These are phyloP conservation scores for Onchidella celtica DNA, from an alignment of 2,888 invertebrate genomes.

Conservation along the genomic window DNA sequence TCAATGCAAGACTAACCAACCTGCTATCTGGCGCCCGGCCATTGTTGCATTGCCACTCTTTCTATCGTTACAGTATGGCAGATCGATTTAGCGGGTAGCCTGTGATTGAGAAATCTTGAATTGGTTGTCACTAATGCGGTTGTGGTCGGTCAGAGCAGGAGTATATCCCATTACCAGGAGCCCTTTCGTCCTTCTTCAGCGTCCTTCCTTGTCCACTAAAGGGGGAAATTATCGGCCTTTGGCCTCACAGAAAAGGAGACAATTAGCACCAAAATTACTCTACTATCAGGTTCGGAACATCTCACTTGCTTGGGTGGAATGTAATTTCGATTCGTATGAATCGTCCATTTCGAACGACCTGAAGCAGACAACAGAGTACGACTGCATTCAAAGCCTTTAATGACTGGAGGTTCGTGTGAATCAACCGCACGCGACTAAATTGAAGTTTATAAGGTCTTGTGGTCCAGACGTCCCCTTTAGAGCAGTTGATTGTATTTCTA, in stretches of 20 bases:
- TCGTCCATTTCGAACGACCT: too few relatives aligned
- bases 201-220: neutral
- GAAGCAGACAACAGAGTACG: too few relatives aligned
- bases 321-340: neutral
- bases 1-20: too few relatives aligned
- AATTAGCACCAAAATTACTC: neutral
- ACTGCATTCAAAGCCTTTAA: too few relatives aligned
- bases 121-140: conserved; percentile 16
- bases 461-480: too few relatives aligned
- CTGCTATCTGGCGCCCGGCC: too few relatives aligned
- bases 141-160: conserved; percentile 5
- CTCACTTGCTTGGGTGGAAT: neutral
- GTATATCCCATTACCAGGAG: conserved; percentile 24
- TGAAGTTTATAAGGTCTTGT: too few relatives aligned
- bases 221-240: neutral
- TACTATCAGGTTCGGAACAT: neutral
- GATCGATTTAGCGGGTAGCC: conserved; percentile 11
- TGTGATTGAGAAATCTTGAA: conserved; percentile 26
- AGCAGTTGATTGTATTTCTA: too few relatives aligned
- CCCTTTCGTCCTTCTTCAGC: neutral
- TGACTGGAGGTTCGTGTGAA: too few relatives aligned
- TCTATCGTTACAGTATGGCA: neutral
- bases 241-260: neutral
- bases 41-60: neutral
- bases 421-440: too few relatives aligned